Conservation (phyloP, 2,888 invertebrate species). For the Amaurobius ferox region DNA sequence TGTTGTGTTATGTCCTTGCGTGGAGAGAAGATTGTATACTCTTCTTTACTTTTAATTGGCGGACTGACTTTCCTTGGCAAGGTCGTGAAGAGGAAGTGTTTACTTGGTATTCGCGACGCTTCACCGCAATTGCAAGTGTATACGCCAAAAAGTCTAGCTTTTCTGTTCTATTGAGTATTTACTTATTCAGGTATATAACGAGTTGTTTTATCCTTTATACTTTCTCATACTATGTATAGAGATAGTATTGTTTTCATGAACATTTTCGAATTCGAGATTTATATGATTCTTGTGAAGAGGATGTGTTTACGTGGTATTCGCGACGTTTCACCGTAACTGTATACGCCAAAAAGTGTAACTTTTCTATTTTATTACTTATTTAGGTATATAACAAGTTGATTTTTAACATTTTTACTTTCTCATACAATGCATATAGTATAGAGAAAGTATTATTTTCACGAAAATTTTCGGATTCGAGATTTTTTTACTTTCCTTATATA, state of each 20-base stretch:
- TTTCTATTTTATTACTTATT: neutral
- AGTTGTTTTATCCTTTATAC: too few species aligned
- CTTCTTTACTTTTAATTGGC: neutral
- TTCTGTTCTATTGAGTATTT: neutral
- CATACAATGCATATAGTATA: too few species aligned
- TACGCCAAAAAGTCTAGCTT: neutral
- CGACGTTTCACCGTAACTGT: neutral
- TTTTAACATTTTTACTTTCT: too few species aligned
- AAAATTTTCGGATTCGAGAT: too few species aligned
- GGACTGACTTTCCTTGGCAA: constrained; percentile 10
- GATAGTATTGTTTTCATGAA: too few species aligned
- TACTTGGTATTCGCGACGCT: neutral
- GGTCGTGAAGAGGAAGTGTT: neutral
- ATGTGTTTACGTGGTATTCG: neutral
- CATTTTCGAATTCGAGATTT: too few species aligned
- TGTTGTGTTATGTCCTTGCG: neutral
- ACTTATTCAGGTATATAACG: neutral
- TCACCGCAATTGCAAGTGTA: neutral
- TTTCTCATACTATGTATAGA: too few species aligned
- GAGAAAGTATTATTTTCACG: too few species aligned
- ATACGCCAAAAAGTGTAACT: neutral
- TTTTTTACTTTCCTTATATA: too few species aligned
- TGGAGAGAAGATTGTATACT: neutral
- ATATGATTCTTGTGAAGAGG: neutral
- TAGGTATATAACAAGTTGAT: neutral